Conservation (phyloP, 2,797 vertebrate species). For the Galago senegalensis region DNA sequence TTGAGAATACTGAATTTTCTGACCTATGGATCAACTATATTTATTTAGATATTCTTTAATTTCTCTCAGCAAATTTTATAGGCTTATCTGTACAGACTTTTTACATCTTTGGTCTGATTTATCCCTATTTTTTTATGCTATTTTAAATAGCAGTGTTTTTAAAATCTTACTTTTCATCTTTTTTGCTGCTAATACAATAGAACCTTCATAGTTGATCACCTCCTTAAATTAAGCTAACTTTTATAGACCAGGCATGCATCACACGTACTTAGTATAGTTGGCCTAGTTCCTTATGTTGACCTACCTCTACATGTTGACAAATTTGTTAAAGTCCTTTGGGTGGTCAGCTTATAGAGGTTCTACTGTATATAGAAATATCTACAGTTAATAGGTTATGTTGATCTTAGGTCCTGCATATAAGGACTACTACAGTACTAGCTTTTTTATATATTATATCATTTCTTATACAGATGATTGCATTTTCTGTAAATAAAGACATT, state of each 20-base stretch:
- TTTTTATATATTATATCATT: not conserved
- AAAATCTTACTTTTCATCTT: not conserved
- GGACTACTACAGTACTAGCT: not conserved
- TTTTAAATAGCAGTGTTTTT: not conserved
- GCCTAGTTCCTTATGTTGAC: too few species aligned
- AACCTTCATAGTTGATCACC: not conserved
- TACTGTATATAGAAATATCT: not conserved
- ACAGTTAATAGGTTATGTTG: not conserved
- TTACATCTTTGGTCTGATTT: not conserved
- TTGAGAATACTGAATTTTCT: constrained; percentile 18
- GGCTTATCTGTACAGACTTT: constrained; percentile 3
- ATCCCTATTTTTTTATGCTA: not conserved
- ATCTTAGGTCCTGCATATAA: constrained; percentile 12
- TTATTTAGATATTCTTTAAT: not conserved
- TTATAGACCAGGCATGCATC: too few species aligned
- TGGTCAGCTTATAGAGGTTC: too few species aligned
- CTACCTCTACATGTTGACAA: too few species aligned
- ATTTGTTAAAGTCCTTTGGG: too few species aligned
- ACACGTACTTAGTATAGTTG: too few species aligned
- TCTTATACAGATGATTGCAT: not conserved
- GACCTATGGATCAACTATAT: not conserved
- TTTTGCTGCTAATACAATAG: not conserved
- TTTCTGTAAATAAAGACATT: constrained; percentile 25
- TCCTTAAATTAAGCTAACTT: too few species aligned
- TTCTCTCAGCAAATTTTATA: not conserved